These are phyloP conservation scores for Oreonectes daqikongensis DNA, from an alignment of 2,797 vertebrate species.

Conservation along the genomic window DNA sequence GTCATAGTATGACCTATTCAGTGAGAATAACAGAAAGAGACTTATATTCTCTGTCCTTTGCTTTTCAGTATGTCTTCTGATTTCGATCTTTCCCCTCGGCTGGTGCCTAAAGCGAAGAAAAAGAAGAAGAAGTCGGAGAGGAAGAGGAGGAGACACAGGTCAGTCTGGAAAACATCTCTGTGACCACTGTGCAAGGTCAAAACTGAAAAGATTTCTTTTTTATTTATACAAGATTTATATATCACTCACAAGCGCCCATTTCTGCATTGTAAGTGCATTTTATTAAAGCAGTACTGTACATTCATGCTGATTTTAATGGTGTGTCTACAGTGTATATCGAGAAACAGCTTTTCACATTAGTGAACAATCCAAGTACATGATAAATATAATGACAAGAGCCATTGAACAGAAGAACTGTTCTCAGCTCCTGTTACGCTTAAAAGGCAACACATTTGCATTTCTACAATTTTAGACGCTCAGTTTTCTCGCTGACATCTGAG, in stretches of 20 bases:
- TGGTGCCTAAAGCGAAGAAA: constrained; percentile 82
- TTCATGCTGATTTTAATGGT: neutral
- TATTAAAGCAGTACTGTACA: constrained; percentile 6
- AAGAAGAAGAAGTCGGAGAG: constrained; percentile 92
- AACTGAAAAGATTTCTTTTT: neutral
- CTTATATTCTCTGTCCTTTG: neutral
- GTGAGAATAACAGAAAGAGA: constrained; percentile 2
- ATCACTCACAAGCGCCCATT: neutral
- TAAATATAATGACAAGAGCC: constrained; percentile 28
- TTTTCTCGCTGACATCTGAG: neutral
- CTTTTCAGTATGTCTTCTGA: constrained; percentile 74
- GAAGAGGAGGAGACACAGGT: constrained; percentile 92
- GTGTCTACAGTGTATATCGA: constrained; percentile 8
- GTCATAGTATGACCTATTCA: constrained; percentile 4
- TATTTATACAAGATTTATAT: too few relatives aligned
- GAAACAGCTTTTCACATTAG: constrained; percentile 13
- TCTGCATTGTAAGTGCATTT: neutral
- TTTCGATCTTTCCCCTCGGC: constrained; percentile 70
- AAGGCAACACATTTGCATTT: constrained; percentile 1
- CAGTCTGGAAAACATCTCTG: constrained; percentile 48
- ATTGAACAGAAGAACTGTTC: constrained; percentile 16
- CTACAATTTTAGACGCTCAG: neutral
- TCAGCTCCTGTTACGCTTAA: constrained; percentile 16
- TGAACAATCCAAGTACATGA: constrained; percentile 7
- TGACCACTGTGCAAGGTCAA: neutral